phyloP scores from a whole-genome alignment of 2,797 vertebrate genomes.

The Sphenopsis melanotis region DNA sequence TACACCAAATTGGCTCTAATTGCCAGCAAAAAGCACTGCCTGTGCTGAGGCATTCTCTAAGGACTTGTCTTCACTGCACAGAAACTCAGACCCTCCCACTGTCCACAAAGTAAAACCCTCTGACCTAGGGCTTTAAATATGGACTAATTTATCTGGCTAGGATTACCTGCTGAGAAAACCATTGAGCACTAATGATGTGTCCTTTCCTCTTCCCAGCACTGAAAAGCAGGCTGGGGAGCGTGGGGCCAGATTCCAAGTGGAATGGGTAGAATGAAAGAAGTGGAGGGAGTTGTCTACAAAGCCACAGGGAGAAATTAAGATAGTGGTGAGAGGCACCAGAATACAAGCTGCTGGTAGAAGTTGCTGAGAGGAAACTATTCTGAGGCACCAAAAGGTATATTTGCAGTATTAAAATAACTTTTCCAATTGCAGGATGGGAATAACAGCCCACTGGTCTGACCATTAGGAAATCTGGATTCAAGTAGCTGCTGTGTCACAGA shows the following conservation, averaged over 20 bases:
- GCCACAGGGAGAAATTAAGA: neutral
- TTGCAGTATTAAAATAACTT: constrained; percentile 6
- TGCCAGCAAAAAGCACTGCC: constrained; percentile 28
- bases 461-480: neutral
- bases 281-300: constrained; percentile 1
- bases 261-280: neutral
- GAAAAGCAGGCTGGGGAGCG: neutral
- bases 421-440: neutral
- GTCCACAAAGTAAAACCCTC: constrained; percentile 23
- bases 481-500: neutral
- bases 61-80: neutral
- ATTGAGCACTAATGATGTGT: constrained; percentile 35
- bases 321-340: neutral
- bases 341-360: neutral
- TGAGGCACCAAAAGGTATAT: neutral
- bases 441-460: neutral
- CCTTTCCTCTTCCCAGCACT: neutral
- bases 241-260: neutral
- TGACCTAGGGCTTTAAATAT: constrained; percentile 39
- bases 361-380: neutral
- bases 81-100: constrained; percentile 20
- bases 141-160: constrained; percentile 38
- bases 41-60: neutral
- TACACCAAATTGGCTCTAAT: constrained; percentile 42
- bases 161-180: constrained; percentile 47